Base-by-base conservation (phyloP, 2,888 invertebrate genomes). In the Rapana venosa region DNA sequence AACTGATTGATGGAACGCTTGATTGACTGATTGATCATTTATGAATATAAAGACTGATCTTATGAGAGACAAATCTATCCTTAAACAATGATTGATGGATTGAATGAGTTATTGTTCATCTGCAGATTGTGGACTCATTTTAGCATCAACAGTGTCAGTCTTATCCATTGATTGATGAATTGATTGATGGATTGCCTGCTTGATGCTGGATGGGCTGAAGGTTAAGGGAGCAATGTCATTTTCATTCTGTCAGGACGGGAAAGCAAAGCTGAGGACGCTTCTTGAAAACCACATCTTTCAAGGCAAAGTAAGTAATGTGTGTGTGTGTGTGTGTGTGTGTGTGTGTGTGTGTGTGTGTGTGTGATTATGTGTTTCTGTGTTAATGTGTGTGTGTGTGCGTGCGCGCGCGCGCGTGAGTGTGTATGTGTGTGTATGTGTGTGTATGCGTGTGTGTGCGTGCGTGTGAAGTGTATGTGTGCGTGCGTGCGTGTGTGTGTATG, bases 261-360 rank as follows among this genome's bases (percentile, higher is more conserved):
- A 91, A 84, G 91, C 90, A 26, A 92, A 93, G 84, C 91, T 95
- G 86, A 90, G 90, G 35, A 90, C 90, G 13, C 91, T 95, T 26
- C n/a, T 95, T 77, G 91, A 93, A 88, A 93, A 94, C 91, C 95
- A 95, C 90, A 93, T 95, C 15, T 91, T 94, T 30, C 88, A 92
- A 17, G 92, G 92, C 88, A 90, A 77, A 81, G 93, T 94, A 92
- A 90, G 93, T 90, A 26, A n/a, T 26, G 30, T 74, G 74, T 74
- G 74, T 74, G 74, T n/a, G 74, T 74, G 74, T n/a, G 74, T 74
- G 74, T n/a, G 74, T 26, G 30, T 74, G 22, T 74, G n/a, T 74
- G n/a, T 74, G 22, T 22, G 74, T 74, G 74, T 74, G 74, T 74
- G 22, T 74, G n/a, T 74, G n/a, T 74, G n/a, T 74, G n/a, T 74